phyloP scores from a whole-genome alignment of 2,888 invertebrate genomes.

The Barypeithes pellucidus region DNA sequence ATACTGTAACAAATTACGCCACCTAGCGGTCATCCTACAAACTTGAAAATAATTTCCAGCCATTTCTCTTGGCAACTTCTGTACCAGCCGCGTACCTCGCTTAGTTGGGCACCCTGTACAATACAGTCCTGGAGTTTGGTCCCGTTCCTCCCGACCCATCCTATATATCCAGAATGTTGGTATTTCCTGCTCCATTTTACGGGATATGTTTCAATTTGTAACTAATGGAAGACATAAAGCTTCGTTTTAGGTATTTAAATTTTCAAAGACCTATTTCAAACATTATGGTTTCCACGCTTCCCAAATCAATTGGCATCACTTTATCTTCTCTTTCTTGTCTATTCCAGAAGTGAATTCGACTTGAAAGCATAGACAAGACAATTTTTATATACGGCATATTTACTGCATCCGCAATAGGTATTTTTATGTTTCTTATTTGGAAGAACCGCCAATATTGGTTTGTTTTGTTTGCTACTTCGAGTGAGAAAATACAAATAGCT shows the following conservation, averaged over 20 bases:
- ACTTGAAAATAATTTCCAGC: too few species aligned
- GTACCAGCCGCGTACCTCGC: too few species aligned
- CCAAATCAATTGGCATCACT: slow-evolving; percentile 40
- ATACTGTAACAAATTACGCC: too few species aligned
- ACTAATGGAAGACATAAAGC: slow-evolving; percentile 2
- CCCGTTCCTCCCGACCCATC: too few species aligned
- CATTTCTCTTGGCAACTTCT: too few species aligned
- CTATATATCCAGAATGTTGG: too few species aligned
- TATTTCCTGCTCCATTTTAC: too few species aligned
- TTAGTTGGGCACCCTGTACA: too few species aligned
- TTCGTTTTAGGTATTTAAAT: slow-evolving; percentile 21
- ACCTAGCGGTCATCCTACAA: too few species aligned
- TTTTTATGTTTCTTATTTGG: slow-evolving; percentile 26
- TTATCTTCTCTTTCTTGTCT: slow-evolving; percentile 27
- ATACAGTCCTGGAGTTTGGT: too few species aligned
- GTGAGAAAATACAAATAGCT: slow-evolving; percentile 24
- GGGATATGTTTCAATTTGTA: not conserved
- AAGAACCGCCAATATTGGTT: slow-evolving; percentile 23
- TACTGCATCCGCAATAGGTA: slow-evolving; percentile 24
- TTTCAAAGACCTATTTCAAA: slow-evolving; percentile 13
- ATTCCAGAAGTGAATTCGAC: slow-evolving; percentile 32
- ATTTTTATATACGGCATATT: slow-evolving; percentile 37
- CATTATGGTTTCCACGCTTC: slow-evolving; percentile 19
- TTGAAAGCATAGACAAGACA: slow-evolving; percentile 36
- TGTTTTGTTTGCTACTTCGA: slow-evolving; percentile 23